These are phyloP conservation scores for Hyposoter dolosus DNA, from an alignment of 2,888 invertebrate genomes.

Conservation along the genomic window DNA sequence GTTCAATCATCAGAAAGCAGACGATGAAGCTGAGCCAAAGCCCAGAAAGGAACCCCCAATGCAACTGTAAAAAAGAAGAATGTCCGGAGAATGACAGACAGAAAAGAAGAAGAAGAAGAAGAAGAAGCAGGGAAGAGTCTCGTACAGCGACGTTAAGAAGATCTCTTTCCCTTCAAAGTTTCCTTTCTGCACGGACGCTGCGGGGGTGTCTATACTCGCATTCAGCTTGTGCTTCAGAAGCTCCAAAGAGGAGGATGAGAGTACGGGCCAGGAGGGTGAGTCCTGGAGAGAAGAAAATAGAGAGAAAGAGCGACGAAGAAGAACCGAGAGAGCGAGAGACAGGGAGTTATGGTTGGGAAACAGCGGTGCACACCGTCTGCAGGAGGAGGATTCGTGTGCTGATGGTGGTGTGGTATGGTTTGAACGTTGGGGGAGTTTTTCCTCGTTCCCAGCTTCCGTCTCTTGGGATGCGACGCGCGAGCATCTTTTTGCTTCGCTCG, in stretches of 20 bases:
- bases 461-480: conserved; percentile 74
- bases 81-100: conserved; percentile 37
- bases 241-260: conserved; percentile 69
- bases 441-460: conserved; percentile 77
- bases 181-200: conserved; percentile 77
- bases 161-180: conserved; percentile 81
- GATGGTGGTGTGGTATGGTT: conserved; percentile 67
- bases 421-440: conserved; percentile 76
- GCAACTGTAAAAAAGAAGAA: conserved; percentile 55
- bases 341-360: conserved; percentile 34
- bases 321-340: background rate
- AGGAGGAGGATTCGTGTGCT: conserved; percentile 69
- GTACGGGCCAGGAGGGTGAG: conserved; percentile 69
- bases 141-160: conserved; percentile 69
- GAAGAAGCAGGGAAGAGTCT: conserved; percentile 31
- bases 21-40: background rate
- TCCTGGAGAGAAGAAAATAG: conserved; percentile 23
- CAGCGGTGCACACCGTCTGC: conserved; percentile 74
- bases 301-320: conserved; percentile 17
- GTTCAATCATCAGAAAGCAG: background rate
- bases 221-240: conserved; percentile 53
- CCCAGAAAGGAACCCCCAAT: conserved; percentile 33
- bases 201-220: conserved; percentile 62
- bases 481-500: conserved; percentile 84
- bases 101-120: conserved; percentile 15